Evolutionary conservation across 2,797 vertebrate species (phyloP).

Genomic region (Bryconaethiops microstoma): DNA sequence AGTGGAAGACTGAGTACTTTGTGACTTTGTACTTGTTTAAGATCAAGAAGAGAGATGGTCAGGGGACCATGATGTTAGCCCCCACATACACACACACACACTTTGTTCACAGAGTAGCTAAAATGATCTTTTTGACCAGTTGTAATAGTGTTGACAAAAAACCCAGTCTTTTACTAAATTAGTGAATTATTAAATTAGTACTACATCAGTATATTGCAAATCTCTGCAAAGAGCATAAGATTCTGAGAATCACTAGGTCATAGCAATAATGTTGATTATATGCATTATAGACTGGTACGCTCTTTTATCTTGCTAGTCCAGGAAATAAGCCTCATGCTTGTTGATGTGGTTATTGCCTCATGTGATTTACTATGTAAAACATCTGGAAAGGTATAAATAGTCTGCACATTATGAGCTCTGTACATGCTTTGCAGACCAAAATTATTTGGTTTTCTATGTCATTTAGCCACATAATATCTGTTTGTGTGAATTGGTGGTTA

Average conservation of each 20-base stretch:
- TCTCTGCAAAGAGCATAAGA: not conserved
- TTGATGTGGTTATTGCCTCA: too few species aligned
- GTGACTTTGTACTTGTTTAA: too few species aligned
- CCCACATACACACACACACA: not conserved
- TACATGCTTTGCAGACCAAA: not conserved
- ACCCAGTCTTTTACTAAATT: not conserved
- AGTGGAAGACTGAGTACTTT: too few species aligned
- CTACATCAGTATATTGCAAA: not conserved
- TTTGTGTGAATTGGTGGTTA: not conserved
- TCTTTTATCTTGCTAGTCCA: too few species aligned
- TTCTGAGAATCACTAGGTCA: not conserved
- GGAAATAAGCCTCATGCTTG: too few species aligned
- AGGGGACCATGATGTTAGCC: too few species aligned
- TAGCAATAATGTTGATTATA: not conserved
- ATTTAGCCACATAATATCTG: not conserved
- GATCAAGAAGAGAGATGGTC: too few species aligned
- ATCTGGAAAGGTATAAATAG: not conserved
- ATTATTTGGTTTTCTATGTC: conserved; percentile 1
- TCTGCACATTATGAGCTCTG: not conserved
- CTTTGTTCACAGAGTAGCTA: not conserved
- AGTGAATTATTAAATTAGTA: not conserved
- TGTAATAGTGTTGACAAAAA: not conserved
- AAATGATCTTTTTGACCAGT: not conserved
- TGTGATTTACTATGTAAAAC: too few species aligned
- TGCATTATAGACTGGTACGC: not conserved